These are phyloP conservation scores for Chydorus sphaericus DNA, from an alignment of 2,888 invertebrate species.

Conservation along the genomic window DNA sequence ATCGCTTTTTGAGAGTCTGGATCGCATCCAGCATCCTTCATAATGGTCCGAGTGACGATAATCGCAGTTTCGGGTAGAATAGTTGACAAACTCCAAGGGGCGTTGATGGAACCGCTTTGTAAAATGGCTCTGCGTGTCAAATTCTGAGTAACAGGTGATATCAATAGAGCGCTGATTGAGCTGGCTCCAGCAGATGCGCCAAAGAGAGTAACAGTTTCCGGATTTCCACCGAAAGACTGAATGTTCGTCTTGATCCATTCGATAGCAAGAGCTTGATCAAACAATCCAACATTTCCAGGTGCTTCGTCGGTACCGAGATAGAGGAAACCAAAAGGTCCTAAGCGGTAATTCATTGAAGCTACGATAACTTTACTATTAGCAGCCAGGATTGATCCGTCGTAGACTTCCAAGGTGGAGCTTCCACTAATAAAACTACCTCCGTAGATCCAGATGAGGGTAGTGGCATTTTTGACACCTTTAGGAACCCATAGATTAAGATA, in stretches of 20 bases:
- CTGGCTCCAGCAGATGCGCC: slow-evolving; percentile 94
- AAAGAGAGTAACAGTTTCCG: slow-evolving; percentile 76
- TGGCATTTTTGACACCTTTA: slow-evolving; percentile 25
- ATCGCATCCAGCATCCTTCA: slow-evolving; percentile 78
- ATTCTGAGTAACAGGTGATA: slow-evolving; percentile 73
- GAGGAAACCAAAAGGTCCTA: slow-evolving; percentile 89
- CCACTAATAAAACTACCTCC: slow-evolving; percentile 93
- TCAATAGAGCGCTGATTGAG: too few species aligned
- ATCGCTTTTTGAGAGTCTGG: slow-evolving; percentile 51
- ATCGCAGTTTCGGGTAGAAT: too few species aligned
- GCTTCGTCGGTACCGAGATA: slow-evolving; percentile 69
- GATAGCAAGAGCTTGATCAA: slow-evolving; percentile 88
- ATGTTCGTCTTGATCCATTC: slow-evolving; percentile 89
- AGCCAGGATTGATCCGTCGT: slow-evolving; percentile 83
- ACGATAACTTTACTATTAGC: slow-evolving; percentile 81
- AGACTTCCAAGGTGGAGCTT: slow-evolving; percentile 80
- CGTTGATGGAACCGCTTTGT: slow-evolving; percentile 87
- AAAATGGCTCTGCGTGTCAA: slow-evolving; percentile 76
- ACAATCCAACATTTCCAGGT: slow-evolving; percentile 76
- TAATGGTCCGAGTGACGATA: too few species aligned
- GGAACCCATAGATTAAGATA: slow-evolving; percentile 94
- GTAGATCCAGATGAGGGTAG: slow-evolving; percentile 33
- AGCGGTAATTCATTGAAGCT: slow-evolving; percentile 88
- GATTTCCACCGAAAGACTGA: slow-evolving; percentile 80
- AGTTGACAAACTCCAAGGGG: slow-evolving; percentile 92